Percentiles rank a stretch among this genome's conserved stretches.
Conservation (phyloP, 2,888 invertebrate species). For the Melanostoma mellinum region DNA sequence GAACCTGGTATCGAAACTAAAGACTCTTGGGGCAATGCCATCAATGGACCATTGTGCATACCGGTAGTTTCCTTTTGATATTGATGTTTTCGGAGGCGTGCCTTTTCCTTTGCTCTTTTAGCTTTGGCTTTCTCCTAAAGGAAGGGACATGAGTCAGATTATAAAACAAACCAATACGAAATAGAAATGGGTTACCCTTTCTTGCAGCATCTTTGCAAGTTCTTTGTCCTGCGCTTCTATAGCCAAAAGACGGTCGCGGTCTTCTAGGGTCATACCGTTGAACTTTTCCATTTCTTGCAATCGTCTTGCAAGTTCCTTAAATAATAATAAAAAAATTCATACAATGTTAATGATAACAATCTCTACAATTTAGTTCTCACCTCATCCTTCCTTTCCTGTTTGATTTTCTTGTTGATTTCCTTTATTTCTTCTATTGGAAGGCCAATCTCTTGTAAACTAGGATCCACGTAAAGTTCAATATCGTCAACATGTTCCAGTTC, state of each 20-base stretch:
- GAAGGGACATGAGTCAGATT: conserved; percentile 11
- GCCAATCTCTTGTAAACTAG: conserved; percentile 82
- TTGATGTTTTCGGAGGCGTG: conserved; percentile 85
- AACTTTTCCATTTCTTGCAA: conserved; percentile 90
- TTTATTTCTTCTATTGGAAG: conserved; percentile 83
- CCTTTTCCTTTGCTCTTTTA: conserved; percentile 87
- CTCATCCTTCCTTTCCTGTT: conserved; percentile 89
- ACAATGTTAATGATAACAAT: too few species aligned
- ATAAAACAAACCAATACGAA: background rate
- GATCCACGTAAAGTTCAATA: conserved; percentile 80
- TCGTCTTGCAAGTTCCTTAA: conserved; percentile 87
- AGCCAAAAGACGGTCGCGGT: conserved; percentile 86
- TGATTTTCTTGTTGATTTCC: conserved; percentile 84
- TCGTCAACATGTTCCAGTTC: conserved; percentile 79
- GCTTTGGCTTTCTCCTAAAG: conserved; percentile 87
- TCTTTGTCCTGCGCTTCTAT: conserved; percentile 92
- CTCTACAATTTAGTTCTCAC: conserved; percentile 79
- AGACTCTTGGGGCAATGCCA: conserved; percentile 79
- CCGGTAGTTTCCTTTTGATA: conserved; percentile 77
- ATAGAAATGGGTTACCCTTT: conserved; percentile 81
- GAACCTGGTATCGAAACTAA: conserved; percentile 66
- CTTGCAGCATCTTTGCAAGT: conserved; percentile 89
- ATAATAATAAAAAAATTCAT: background rate
- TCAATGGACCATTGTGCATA: conserved; percentile 79
- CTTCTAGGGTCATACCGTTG: conserved; percentile 83